phyloP scores from a whole-genome alignment of 2,888 invertebrate genomes.

The Alsophila aescularia region DNA sequence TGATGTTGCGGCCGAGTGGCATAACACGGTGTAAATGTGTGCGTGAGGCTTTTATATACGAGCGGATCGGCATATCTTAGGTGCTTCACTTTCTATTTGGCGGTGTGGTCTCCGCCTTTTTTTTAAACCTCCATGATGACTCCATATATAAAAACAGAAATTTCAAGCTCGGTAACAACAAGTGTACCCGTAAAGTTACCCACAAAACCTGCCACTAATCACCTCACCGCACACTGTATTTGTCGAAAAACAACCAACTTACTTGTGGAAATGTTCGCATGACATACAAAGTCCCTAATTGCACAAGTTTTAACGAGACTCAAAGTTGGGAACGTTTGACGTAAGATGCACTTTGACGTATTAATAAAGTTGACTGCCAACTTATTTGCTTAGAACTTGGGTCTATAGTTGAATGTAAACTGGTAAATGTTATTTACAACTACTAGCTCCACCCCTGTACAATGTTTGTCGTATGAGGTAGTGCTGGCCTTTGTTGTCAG shows the following conservation, averaged over 20 bases:
- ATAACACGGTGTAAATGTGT: no score
- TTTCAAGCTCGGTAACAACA: neutral
- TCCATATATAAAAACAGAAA: no score
- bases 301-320: constrained; percentile 30
- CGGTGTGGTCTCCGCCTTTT: no score
- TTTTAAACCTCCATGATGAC: no score
- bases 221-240: constrained; percentile 2
- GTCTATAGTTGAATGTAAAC: constrained; percentile 9
- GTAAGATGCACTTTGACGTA: constrained; percentile 29
- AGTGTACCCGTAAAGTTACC: neutral
- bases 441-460: no score
- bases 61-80: no score
- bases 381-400: constrained; percentile 2
- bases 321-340: constrained; percentile 14
- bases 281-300: constrained; percentile 17
- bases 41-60: no score
- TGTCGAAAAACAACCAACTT: constrained; percentile 9
- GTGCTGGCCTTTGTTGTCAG: no score
- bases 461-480: no score
- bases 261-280: constrained; percentile 23
- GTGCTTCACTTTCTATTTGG: no score
- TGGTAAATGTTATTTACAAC: no score
- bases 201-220: constrained; percentile 4
- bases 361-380: constrained; percentile 16
- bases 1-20: no score